Conservation (phyloP, 2,113 vertebrate genomes). For the Ochotona curzoniae region DNA sequence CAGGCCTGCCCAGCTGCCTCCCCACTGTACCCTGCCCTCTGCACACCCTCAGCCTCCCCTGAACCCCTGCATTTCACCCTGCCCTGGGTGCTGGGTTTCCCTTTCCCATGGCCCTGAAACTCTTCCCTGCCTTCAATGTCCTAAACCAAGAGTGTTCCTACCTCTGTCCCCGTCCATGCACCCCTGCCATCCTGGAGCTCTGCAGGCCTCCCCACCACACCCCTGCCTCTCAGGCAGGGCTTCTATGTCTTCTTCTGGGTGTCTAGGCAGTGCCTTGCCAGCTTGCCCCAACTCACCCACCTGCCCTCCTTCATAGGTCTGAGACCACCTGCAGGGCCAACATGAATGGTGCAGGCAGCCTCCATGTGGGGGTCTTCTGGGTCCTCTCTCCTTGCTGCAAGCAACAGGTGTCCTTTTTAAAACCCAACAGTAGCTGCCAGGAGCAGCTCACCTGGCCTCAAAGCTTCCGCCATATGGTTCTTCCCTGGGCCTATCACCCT, state of each 20-base stretch:
- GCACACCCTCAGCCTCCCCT: too few relatives aligned
- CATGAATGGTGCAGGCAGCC: not conserved
- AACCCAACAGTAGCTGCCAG: not conserved
- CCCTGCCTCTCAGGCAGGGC: not conserved
- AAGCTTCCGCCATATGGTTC: not conserved
- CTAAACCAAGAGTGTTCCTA: not conserved
- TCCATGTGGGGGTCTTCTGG: rapidly evolving
- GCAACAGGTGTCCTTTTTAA: not conserved
- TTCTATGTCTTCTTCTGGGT: not conserved
- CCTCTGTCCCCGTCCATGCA: not conserved
- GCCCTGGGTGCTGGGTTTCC: not conserved
- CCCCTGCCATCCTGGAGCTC: not conserved
- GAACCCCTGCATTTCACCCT: too few relatives aligned
- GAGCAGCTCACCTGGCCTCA: not conserved
- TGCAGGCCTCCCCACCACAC: not conserved
- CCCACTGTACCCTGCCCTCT: too few relatives aligned
- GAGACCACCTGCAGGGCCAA: not conserved
- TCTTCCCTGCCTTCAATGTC: not conserved
- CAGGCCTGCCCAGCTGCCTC: not conserved
- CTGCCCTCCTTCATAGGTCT: not conserved
- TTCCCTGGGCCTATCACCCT: too few relatives aligned
- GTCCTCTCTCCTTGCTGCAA: not conserved
- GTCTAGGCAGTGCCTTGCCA: not conserved
- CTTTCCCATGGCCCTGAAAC: not conserved
- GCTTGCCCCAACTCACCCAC: not conserved